Conservation (phyloP, 2,797 vertebrate genomes). For the Pangasius mekongensis region DNA sequence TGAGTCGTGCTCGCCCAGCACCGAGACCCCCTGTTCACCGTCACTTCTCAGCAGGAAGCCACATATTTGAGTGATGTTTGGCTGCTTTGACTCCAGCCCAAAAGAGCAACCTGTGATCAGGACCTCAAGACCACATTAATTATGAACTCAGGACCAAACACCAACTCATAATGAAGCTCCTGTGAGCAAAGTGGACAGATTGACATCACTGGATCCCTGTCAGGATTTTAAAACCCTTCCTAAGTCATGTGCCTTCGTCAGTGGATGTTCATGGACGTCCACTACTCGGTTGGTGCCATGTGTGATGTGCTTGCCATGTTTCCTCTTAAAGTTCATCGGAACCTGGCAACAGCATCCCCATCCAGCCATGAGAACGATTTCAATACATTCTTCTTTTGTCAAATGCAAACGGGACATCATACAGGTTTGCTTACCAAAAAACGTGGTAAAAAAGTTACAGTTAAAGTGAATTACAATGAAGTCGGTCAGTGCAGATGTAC, state of each 20-base stretch:
- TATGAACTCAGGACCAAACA: background rate
- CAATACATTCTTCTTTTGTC: too few species aligned
- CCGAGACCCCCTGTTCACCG: conserved; percentile 55
- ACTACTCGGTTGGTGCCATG: too few species aligned
- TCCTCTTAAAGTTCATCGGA: too few species aligned
- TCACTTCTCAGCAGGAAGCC: conserved; percentile 66
- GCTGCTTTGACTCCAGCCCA: conserved; percentile 14
- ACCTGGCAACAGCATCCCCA: too few species aligned
- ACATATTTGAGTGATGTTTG: conserved; percentile 34
- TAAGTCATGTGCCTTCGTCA: too few species aligned
- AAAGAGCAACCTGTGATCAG: conserved; percentile 37
- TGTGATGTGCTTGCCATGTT: too few species aligned
- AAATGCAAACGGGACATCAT: background rate
- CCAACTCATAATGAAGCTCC: conserved; percentile 20
- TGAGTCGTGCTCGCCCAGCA: conserved; percentile 49
- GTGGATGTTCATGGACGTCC: too few species aligned
- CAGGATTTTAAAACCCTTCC: background rate
- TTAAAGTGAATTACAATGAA: background rate
- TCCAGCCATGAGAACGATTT: too few species aligned
- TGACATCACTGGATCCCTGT: background rate
- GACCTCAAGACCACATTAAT: conserved; percentile 11
- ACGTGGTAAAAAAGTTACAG: background rate
- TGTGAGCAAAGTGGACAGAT: background rate
- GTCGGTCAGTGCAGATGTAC: background rate
- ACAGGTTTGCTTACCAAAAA: background rate